Evolutionary conservation across 1,140 invertebrate species (phyloP).

Genomic region (Drosophila pandora): DNA sequence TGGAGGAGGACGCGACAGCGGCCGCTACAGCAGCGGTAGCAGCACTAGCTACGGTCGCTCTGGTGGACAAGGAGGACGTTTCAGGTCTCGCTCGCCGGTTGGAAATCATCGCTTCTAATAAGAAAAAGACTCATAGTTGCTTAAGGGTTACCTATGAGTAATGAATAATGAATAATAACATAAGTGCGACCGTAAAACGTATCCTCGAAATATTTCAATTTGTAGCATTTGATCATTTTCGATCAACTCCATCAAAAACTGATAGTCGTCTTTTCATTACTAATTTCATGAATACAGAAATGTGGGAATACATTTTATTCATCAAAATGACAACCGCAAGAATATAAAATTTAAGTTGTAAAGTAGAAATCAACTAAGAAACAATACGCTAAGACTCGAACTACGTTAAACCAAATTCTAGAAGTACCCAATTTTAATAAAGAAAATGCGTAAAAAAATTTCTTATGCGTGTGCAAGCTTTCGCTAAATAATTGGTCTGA

Average conservation of each 20-base stretch:
- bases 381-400: constrained; percentile 41
- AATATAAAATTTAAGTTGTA: constrained; percentile 49
- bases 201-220: constrained; percentile 42
- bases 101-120: constrained; percentile 75
- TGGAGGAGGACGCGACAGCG: constrained; percentile 76
- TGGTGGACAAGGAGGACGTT: constrained; percentile 79
- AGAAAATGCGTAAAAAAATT: constrained; percentile 38
- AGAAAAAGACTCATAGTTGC: constrained; percentile 30
- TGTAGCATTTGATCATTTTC: constrained; percentile 43
- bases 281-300: constrained; percentile 35
- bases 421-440: constrained; percentile 50
- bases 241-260: constrained; percentile 31
- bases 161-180: constrained; percentile 50
- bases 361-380: constrained; percentile 48
- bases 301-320: constrained; percentile 14
- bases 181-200: constrained; percentile 47
- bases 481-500: constrained; percentile 33
- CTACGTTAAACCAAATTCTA: constrained; percentile 47
- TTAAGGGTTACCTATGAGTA: constrained; percentile 44
- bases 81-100: constrained; percentile 75
- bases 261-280: constrained; percentile 45
- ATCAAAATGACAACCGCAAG: constrained; percentile 48
- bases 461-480: constrained; percentile 34
- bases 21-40: constrained; percentile 83
- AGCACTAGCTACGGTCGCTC: constrained; percentile 82